Evolutionary conservation across 2,113 vertebrate genomes (phyloP).

Genomic region (Apeltes quadracus): DNA sequence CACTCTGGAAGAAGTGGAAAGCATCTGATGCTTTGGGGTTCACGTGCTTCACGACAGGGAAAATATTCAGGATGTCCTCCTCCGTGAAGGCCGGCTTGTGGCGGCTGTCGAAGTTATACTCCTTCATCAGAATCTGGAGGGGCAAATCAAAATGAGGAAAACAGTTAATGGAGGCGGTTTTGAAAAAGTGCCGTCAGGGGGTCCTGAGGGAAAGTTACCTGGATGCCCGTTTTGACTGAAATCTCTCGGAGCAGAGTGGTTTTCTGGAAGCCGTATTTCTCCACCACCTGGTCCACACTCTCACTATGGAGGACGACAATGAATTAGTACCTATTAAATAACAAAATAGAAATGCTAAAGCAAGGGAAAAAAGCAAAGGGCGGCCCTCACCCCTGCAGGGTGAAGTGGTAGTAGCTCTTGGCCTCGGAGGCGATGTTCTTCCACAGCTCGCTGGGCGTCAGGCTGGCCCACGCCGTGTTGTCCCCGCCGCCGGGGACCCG

Average conservation of each 20-base stretch:
- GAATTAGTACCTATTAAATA: neutral
- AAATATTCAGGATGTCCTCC: constrained; percentile 98
- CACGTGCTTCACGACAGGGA: constrained; percentile 96
- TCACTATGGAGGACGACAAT: constrained; percentile 81
- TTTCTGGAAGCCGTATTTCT: constrained; percentile 93
- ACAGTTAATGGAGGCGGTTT: neutral
- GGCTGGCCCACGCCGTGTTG: constrained; percentile 94
- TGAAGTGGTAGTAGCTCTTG: constrained; percentile 91
- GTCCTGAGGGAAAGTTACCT: constrained; percentile 76
- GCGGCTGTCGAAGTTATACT: constrained; percentile 96
- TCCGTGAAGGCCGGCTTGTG: constrained; percentile 97
- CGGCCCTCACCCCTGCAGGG: constrained; percentile 86
- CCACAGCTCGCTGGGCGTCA: constrained; percentile 95
- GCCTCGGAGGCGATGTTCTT: constrained; percentile 92
- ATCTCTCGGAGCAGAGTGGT: constrained; percentile 94
- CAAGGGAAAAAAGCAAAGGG: neutral
- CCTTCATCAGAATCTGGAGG: constrained; percentile 92
- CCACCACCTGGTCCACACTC: constrained; percentile 92
- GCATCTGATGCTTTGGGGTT: constrained; percentile 98
- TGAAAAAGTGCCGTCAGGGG: neutral
- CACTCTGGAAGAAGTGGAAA: constrained; percentile 99
- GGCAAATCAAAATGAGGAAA: neutral
- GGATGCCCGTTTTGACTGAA: constrained; percentile 94
- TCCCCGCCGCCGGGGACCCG: constrained; percentile 88
- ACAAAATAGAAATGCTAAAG: neutral